Percentiles rank a stretch among this genome's conserved stretches.
phyloP scores from a whole-genome alignment of 2,113 vertebrate species.

The Sylvietta virens region DNA sequence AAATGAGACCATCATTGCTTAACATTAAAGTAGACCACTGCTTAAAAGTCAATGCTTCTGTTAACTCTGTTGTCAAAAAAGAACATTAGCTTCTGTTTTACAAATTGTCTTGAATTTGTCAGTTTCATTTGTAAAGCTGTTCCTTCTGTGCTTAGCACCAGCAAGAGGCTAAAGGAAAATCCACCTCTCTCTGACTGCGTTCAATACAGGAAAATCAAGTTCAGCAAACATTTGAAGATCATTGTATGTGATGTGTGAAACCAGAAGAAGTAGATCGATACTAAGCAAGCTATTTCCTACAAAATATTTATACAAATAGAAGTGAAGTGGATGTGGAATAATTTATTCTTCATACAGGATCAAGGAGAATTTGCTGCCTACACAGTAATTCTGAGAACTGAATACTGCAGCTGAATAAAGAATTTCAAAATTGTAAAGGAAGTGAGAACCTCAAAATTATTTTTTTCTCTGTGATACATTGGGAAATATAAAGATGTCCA shows the following conservation, averaged over 20 bases:
- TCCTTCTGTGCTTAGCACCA: background rate
- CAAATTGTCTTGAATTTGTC: background rate
- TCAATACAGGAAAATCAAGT: background rate
- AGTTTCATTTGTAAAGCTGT: background rate
- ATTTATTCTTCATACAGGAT: background rate
- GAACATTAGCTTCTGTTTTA: background rate
- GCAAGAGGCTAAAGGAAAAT: background rate
- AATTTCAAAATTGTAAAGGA: background rate
- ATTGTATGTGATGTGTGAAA: background rate
- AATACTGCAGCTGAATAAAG: background rate
- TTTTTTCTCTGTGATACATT: background rate
- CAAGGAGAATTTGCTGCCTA: background rate
- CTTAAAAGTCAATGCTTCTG: background rate
- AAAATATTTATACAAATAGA: background rate
- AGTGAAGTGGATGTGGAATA: background rate
- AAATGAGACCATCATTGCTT: background rate
- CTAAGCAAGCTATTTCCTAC: background rate
- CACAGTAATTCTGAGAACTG: background rate
- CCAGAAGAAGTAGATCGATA: background rate
- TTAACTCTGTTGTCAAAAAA: background rate
- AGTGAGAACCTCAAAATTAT: background rate
- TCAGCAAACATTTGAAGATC: background rate
- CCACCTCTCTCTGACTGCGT: rapidly evolving
- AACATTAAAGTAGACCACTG: background rate
- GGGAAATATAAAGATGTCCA: background rate